A percentile compares a stretch with the other conserved stretches of the same genome.
Conservation (phyloP, 2,797 vertebrate genomes). For the Sciurus vulgaris region DNA sequence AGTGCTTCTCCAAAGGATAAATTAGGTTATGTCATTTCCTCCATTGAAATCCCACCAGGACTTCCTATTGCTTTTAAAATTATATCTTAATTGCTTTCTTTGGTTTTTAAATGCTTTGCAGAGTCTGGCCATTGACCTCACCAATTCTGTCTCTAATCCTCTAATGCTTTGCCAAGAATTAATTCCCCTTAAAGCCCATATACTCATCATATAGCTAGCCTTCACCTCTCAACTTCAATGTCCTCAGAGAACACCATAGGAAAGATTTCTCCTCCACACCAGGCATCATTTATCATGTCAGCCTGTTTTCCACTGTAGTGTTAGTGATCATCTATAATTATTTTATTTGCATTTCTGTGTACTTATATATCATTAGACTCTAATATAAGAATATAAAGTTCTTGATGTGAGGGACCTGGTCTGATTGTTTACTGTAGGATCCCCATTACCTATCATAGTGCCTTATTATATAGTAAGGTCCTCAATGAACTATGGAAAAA, state of each 20-base stretch:
- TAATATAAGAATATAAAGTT: background rate
- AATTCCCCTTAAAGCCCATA: background rate
- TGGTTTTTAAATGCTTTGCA: background rate
- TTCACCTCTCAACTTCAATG: background rate
- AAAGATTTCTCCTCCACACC: background rate
- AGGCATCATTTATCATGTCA: background rate
- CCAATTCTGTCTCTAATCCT: background rate
- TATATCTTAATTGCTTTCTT: background rate
- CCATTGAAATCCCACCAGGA: background rate
- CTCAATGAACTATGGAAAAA: background rate
- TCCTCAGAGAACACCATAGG: background rate
- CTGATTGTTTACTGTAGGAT: background rate
- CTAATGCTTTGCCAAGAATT: background rate
- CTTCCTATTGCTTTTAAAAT: slow-evolving; percentile 23
- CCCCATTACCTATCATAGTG: background rate
- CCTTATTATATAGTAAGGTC: background rate
- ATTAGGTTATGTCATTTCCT: background rate
- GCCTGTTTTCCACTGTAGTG: background rate
- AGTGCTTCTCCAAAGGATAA: background rate
- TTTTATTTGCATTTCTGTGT: background rate
- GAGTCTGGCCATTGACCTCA: background rate
- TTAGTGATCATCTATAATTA: background rate
- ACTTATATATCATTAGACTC: background rate
- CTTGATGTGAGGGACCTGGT: background rate
- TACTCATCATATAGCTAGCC: background rate